These are phyloP conservation scores for Xerus inauris DNA, from an alignment of 2,113 vertebrate species.

Conservation along the genomic window DNA sequence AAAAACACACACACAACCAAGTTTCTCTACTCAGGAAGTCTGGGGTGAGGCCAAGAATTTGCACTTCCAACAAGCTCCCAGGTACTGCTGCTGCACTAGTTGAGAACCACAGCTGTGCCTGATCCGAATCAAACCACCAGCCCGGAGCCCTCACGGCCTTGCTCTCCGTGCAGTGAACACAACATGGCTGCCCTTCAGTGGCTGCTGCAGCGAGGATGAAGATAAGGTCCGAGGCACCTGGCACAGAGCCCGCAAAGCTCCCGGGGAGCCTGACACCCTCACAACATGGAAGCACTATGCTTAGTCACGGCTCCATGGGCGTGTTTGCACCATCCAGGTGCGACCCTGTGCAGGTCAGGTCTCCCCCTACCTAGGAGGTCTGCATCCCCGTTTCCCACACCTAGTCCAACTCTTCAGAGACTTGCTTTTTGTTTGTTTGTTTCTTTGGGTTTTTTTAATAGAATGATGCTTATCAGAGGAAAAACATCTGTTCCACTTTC, in stretches of 20 bases:
- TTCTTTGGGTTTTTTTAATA: conserved; percentile 58
- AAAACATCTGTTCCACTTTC: conserved; percentile 80
- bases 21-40: neutral
- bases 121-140: neutral
- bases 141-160: fast-evolving
- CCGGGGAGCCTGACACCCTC: fast-evolving
- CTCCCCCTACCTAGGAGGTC: conserved; percentile 13
- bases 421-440: conserved; percentile 63
- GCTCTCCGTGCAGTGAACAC: neutral
- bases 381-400: neutral
- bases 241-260: too few relatives aligned
- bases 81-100: neutral
- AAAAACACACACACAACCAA: too few relatives aligned
- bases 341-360: conserved; percentile 5
- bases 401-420: conserved; percentile 19
- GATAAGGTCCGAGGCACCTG: too few relatives aligned
- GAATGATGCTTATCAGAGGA: conserved; percentile 77
- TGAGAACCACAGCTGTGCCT: fast-evolving
- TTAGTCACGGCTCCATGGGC: fast-evolving
- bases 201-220: too few relatives aligned
- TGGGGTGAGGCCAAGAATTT: neutral
- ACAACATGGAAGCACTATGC: fast-evolving
- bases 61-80: neutral
- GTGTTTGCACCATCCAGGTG: neutral
- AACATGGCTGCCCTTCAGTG: fast-evolving